Conservation (phyloP, 2,113 vertebrate species). For the Rhinoptilus africanus region DNA sequence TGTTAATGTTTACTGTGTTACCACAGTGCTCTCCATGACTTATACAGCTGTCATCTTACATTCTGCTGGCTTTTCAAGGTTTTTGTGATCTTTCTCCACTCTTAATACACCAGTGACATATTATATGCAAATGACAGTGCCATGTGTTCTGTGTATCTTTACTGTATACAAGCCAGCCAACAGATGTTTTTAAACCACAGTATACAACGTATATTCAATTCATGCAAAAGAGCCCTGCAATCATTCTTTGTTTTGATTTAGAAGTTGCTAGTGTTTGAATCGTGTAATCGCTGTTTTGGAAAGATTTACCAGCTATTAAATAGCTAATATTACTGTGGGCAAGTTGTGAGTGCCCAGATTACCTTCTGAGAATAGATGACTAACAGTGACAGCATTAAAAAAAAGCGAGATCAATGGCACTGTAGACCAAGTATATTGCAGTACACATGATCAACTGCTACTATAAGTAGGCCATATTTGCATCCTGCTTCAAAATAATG, state of each 20-base stretch:
- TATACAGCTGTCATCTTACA: not conserved
- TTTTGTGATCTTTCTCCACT: not conserved
- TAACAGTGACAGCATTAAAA: not conserved
- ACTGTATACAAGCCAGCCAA: not conserved
- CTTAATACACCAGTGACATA: not conserved
- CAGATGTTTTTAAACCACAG: slow-evolving; percentile 29
- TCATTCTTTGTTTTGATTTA: slow-evolving; percentile 46
- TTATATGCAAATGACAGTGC: slow-evolving; percentile 9
- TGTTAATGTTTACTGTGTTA: not conserved
- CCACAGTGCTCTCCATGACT: not conserved
- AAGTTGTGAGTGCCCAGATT: not conserved
- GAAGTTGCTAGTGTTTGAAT: not conserved
- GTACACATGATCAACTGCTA: not conserved
- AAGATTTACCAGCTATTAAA: slow-evolving; percentile 1
- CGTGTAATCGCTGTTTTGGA: not conserved
- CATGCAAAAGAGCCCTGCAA: not conserved
- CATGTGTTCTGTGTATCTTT: slow-evolving; percentile 27
- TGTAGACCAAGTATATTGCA: not conserved
- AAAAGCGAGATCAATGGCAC: not conserved
- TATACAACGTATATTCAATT: not conserved
- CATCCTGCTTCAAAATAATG: not conserved
- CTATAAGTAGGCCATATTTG: not conserved
- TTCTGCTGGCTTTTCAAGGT: not conserved
- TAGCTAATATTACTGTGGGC: not conserved
- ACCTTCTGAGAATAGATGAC: not conserved